These are phyloP conservation scores for Gadopsis marmoratus DNA, from an alignment of 2,797 vertebrate genomes.

Conservation along the genomic window DNA sequence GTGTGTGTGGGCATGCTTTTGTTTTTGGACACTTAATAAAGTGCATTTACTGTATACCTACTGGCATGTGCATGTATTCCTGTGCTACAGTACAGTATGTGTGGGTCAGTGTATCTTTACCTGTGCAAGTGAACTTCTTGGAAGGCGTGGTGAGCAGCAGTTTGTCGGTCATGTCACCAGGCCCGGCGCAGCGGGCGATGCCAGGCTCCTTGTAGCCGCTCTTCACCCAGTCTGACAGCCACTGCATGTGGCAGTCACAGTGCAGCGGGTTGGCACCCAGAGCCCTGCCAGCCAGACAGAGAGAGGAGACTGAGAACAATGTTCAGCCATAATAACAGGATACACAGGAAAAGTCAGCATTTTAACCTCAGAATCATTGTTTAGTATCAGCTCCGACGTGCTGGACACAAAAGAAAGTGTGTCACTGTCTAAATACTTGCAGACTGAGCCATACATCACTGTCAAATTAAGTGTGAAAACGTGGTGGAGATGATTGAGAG, in stretches of 20 bases:
- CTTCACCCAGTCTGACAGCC: constrained; percentile 99
- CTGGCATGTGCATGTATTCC: not conserved
- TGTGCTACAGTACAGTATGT: not conserved
- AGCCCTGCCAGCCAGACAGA: constrained; percentile 82
- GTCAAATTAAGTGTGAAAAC: constrained; percentile 11
- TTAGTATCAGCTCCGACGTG: not conserved
- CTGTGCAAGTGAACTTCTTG: constrained; percentile 98
- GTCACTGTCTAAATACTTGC: constrained; percentile 6
- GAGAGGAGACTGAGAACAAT: not conserved
- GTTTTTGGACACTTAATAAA: not conserved
- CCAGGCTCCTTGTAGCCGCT: constrained; percentile 98
- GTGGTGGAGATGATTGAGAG: not conserved
- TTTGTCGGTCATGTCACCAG: constrained; percentile 97
- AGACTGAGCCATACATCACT: constrained; percentile 6
- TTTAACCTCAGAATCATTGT: not conserved
- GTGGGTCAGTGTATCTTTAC: constrained; percentile 77
- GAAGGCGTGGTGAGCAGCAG: constrained; percentile 97
- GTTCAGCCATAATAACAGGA: constrained; percentile 18
- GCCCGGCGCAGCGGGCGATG: constrained; percentile 95
- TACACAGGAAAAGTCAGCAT: not conserved
- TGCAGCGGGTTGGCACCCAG: constrained; percentile 97
- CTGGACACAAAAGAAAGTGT: not conserved
- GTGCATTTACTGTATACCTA: not conserved
- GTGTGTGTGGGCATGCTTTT: not conserved
- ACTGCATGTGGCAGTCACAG: constrained; percentile 98